Evolutionary conservation across 1,140 invertebrate species (phyloP), one percentile per base, ranked within the genome.

Genomic region (Trichomalopsis sarcophagae): DNA sequence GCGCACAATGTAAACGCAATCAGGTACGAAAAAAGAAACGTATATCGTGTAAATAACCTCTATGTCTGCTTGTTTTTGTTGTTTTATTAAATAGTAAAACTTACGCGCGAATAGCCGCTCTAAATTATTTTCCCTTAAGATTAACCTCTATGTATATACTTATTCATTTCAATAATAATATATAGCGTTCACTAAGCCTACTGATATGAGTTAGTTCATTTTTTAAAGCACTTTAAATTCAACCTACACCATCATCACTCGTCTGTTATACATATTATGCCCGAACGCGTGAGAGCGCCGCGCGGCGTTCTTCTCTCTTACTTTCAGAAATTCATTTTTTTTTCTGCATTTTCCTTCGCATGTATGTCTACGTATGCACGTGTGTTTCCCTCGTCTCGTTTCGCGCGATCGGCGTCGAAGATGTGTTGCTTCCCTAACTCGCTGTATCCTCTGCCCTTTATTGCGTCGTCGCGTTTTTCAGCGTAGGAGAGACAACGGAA

Each of bases 181-280:
- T 85, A 89, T 90, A 91, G 89, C 88, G 87, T 89, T 90, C 33
- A 66, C 81, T 83, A 86, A 86, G 73, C 81, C 90, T 92, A 92
- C 87, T 91, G 91, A 92, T 92, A 92, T 91, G 91, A 90, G 84
- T 91, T 91, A 92, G 89, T 92, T 91, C 90, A 91, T 88, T 91
- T 77, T 90, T 88, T 91, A 92, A 92, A 92, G 91, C 91, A 92
- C 91, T 92, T 91, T 90, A 89, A 90, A 91, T 91, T 90, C 89
- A 91, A 91, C 88, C 89, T 91, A 91, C 88, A 80, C 76, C 79
- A 40, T 50, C 55, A 76, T 11, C 69, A n/a, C 77, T 2, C 55
- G 71, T 47, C 23, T 62, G 55, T 62, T 62, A 77, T 71, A 81
- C 27, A 73, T 71, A 84, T 55, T 79, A 83, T 88, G 87, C 36